phyloP scores from a whole-genome alignment of 2,888 invertebrate genomes.

The Trisateles emortualis region DNA sequence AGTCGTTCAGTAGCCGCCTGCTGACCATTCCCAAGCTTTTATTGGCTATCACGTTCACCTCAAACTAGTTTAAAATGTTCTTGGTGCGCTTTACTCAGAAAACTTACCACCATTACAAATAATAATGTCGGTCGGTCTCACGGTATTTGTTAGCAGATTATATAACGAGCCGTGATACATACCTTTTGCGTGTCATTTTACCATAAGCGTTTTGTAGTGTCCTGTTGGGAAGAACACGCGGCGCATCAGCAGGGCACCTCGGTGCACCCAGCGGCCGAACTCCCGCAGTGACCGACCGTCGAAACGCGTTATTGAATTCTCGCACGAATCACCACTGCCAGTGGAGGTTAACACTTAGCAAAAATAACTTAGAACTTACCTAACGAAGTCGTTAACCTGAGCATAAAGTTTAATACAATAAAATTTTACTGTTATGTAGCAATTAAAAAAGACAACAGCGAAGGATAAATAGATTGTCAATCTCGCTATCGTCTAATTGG shows the following conservation, averaged over 20 bases:
- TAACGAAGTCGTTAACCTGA: background rate
- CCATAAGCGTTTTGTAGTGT: constrained; percentile 68
- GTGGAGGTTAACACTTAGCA: constrained; percentile 62
- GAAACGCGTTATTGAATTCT: constrained; percentile 74
- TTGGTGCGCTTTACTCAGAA: constrained; percentile 77
- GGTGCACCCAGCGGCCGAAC: constrained; percentile 70
- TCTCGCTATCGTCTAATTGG: constrained; percentile 47
- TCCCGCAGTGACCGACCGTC: constrained; percentile 63
- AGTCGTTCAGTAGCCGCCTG: constrained; percentile 73
- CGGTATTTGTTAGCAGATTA: constrained; percentile 65
- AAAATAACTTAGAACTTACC: constrained; percentile 36
- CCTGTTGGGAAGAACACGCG: constrained; percentile 65
- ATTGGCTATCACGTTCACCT: constrained; percentile 80
- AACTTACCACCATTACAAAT: constrained; percentile 60
- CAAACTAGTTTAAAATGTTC: constrained; percentile 81
- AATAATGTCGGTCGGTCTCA: constrained; percentile 72
- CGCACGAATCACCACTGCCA: constrained; percentile 70
- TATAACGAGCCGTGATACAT: constrained; percentile 61
- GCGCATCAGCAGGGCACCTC: constrained; percentile 61
- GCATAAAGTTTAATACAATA: background rate
- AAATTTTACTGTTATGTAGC: constrained; percentile 31
- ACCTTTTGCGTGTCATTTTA: constrained; percentile 76
- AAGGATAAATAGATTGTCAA: constrained; percentile 45
- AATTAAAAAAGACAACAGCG: constrained; percentile 23
- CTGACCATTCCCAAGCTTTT: constrained; percentile 78